phyloP scores from a whole-genome alignment of 35 echinoderm and acorn worm genomes.

The Apostichopus californicus region DNA sequence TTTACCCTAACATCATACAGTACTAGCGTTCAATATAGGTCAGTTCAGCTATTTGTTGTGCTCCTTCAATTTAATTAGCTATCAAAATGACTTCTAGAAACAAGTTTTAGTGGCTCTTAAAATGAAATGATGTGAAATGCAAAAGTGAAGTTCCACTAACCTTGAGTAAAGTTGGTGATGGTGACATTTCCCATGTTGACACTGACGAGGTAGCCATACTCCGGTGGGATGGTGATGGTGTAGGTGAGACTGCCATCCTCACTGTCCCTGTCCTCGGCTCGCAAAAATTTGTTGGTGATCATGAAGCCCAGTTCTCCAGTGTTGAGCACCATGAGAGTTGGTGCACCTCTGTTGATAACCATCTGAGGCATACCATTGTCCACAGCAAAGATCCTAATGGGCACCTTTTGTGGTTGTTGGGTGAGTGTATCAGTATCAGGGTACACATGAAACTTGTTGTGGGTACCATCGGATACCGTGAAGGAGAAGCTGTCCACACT shows the following conservation, averaged over 20 bases:
- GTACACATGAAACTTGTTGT: constrained; percentile 87
- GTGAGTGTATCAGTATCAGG: constrained; percentile 77
- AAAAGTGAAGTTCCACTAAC: constrained; percentile 57
- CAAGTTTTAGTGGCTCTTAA: no score
- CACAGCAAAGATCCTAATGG: constrained; percentile 75
- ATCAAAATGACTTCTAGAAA: no score
- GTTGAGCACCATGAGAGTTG: constrained; percentile 73
- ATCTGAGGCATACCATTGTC: constrained; percentile 97
- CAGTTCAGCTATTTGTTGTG: no score
- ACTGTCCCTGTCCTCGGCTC: constrained; percentile 92
- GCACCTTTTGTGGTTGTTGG: constrained; percentile 79
- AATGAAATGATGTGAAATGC: no score
- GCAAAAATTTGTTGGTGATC: constrained; percentile 98
- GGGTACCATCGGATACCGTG: constrained; percentile 93
- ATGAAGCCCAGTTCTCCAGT: constrained; percentile 87
- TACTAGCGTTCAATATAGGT: no score
- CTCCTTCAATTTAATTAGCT: no score
- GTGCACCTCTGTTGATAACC: constrained; percentile 89
- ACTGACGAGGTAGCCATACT: constrained; percentile 90
- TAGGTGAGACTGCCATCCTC: constrained; percentile 69
- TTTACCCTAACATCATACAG: no score
- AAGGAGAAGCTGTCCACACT: constrained; percentile 94
- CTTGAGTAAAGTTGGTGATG: constrained; percentile 98
- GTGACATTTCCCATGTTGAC: constrained; percentile 76
- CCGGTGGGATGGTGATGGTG: constrained; percentile 80